Conservation (phyloP, 2,797 vertebrate species). For the Betta splendens region DNA sequence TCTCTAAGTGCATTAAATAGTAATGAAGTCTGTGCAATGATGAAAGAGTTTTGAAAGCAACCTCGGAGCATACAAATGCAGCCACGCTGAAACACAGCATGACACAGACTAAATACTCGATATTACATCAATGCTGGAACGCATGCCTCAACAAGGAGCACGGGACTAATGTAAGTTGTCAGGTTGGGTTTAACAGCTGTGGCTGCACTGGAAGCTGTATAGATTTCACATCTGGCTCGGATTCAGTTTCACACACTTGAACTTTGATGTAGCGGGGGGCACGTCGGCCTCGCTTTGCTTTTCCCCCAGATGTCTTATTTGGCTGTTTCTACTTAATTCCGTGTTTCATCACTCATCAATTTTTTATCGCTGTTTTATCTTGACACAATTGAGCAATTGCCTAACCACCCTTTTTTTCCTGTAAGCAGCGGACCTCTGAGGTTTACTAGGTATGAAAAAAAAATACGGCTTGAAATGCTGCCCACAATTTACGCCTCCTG, state of each 20-base stretch:
- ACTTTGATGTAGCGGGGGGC: slow-evolving; percentile 35
- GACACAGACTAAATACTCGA: background rate
- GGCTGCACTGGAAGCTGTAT: slow-evolving; percentile 28
- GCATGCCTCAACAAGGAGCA: slow-evolving; percentile 50
- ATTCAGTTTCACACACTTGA: slow-evolving; percentile 33
- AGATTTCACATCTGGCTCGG: slow-evolving; percentile 39
- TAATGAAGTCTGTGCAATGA: slow-evolving; percentile 34
- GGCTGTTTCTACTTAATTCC: slow-evolving; percentile 66
- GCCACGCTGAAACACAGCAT: slow-evolving; percentile 37
- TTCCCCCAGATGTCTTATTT: slow-evolving; percentile 47
- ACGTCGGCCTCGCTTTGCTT: slow-evolving; percentile 59
- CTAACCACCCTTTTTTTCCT: slow-evolving; percentile 48
- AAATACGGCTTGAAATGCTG: slow-evolving; percentile 67
- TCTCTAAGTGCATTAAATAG: slow-evolving; percentile 55
- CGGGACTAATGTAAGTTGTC: slow-evolving; percentile 33
- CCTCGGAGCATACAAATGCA: slow-evolving; percentile 36
- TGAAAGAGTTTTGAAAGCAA: slow-evolving; percentile 40
- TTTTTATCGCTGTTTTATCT: slow-evolving; percentile 73
- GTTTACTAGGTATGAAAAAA: slow-evolving; percentile 54
- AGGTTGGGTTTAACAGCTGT: slow-evolving; percentile 47
- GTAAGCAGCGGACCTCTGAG: slow-evolving; percentile 59
- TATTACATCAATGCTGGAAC: slow-evolving; percentile 58
- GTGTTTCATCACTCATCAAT: slow-evolving; percentile 73
- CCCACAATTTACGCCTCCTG: slow-evolving; percentile 67
- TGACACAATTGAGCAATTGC: slow-evolving; percentile 71